These are phyloP conservation scores for Thrips palmi DNA, from an alignment of 1,140 invertebrate genomes.

Conservation along the genomic window DNA sequence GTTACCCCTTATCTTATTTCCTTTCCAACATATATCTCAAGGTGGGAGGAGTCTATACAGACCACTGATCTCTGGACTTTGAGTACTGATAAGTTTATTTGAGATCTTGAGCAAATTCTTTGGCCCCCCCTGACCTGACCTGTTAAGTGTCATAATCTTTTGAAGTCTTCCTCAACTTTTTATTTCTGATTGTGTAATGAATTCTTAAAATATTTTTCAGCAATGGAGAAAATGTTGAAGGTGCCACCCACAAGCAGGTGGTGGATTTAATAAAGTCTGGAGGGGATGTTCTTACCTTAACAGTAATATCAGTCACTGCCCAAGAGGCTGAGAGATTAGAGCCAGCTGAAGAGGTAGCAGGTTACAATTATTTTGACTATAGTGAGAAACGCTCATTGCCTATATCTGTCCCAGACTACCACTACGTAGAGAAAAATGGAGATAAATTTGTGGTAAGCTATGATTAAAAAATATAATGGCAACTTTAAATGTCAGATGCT, in stretches of 20 bases:
- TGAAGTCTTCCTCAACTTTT: neutral
- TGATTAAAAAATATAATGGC: neutral
- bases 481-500: constrained; percentile 8
- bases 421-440: constrained; percentile 56
- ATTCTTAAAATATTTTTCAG: constrained; percentile 37
- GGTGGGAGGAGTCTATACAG: too few relatives aligned
- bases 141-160: neutral
- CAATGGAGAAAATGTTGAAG: constrained; percentile 95
- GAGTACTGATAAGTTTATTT: too few relatives aligned
- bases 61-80: too few relatives aligned
- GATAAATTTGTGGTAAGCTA: constrained; percentile 76
- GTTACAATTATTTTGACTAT: constrained; percentile 89
- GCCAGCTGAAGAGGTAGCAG: constrained; percentile 69
- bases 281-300: constrained; percentile 86
- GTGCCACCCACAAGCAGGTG: constrained; percentile 96
- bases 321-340: constrained; percentile 75
- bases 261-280: constrained; percentile 98
- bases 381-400: constrained; percentile 94
- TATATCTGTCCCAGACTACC: constrained; percentile 94
- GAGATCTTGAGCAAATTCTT: too few relatives aligned
- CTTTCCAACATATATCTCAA: too few relatives aligned
- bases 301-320: constrained; percentile 87
- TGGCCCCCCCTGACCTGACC: neutral
- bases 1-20: too few relatives aligned
- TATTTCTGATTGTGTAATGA: neutral